Conservation (phyloP, 2,113 vertebrate genomes). For the Puffinus mauretanicus region DNA sequence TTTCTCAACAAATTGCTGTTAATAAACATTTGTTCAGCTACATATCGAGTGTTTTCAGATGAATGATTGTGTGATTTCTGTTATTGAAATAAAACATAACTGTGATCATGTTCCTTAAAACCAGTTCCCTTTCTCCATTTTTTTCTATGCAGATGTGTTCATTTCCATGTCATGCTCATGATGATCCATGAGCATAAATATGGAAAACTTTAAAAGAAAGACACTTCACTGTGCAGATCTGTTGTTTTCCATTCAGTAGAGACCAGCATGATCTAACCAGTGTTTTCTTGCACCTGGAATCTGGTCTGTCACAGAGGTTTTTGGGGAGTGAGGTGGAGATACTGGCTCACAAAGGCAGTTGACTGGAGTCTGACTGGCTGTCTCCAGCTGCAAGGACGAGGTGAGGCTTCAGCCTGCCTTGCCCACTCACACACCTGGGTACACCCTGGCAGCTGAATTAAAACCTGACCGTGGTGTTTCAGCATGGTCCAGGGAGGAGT, state of each 20-base stretch:
- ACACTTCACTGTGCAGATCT: not conserved
- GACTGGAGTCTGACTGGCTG: not conserved
- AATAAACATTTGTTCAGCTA: conserved; percentile 34
- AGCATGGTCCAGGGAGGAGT: not conserved
- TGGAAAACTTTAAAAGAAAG: not conserved
- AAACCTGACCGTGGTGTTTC: not conserved
- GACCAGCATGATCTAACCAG: not conserved
- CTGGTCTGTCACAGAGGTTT: not conserved
- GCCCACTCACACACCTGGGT: too few relatives aligned
- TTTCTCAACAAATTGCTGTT: conserved; percentile 16
- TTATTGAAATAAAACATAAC: not conserved
- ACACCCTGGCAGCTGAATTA: not conserved
- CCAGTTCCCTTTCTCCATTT: not conserved
- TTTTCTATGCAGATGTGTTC: not conserved
- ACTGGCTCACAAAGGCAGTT: not conserved
- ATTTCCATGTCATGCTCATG: not conserved
- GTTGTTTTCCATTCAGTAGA: not conserved
- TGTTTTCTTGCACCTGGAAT: not conserved
- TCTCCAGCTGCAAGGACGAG: not conserved
- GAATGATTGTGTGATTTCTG: not conserved
- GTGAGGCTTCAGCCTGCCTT: not conserved
- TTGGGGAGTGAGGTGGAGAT: not conserved
- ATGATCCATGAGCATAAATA: not conserved
- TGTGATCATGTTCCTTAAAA: not conserved
- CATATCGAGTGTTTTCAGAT: conserved; percentile 16